Evolutionary conservation across 1,140 invertebrate species (phyloP), one percentile per base, ranked within the genome.

Genomic region (Drosophila lowei): DNA sequence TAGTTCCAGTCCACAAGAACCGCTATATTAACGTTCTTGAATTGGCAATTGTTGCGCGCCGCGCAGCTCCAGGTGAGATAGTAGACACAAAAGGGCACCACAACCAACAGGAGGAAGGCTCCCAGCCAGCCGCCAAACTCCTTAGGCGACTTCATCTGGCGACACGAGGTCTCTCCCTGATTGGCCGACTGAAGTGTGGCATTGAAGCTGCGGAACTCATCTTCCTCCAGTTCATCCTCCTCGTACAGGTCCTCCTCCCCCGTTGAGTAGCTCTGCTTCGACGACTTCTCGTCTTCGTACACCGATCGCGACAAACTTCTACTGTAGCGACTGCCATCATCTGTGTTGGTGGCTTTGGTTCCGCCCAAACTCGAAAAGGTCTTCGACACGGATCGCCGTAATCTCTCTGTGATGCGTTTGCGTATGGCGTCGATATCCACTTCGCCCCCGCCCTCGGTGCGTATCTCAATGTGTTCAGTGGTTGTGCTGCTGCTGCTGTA

Each of bases 191-290:
- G 70, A 0, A 64, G 49, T 2, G 83, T 75, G 3, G 46, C 70
- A 58, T 78, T 90, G 55, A 90, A 89, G 28, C 89, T 90, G 21
- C 80, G 72, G 52, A 75, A 90, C 15, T 84, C 42, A 8, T 83
- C 79, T 2, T 77, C 77, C 11, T 81, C 66, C n/a, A 55, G 11
- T 6, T 74, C 65, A 8, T 90, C 79, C 28, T 89, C 85, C 16
- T 88, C 86, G 0, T 71, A 85, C 28, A 63, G 47, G 38, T 85
- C 75, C 54, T 90, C 90, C 52, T 92, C 92, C 16, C 90, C 91
- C 16, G 92, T 92, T 7, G 92, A 93, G 67, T 92, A 92, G 62
- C 92, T 92, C 7, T 64, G 70, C 53, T 86, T 90, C 0, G 88
- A 91, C 6, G 78, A 90, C 46, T 84, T 81, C 18, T 81, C 85